Base-by-base conservation (phyloP, 2,888 invertebrate species). In the Pegoplata infirma region DNA sequence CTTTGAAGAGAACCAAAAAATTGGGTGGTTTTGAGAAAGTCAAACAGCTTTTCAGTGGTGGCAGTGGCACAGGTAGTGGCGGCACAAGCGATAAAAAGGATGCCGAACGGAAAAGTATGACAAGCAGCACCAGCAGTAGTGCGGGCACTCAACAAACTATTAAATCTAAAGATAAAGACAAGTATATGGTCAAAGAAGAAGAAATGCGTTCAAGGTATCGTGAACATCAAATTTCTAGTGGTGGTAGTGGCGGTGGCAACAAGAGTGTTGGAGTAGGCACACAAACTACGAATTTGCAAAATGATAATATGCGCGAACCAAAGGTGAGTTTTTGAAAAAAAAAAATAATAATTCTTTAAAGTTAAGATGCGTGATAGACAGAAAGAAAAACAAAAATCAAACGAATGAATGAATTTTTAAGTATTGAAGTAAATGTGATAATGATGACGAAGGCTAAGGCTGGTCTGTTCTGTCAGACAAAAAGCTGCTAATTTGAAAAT, bases 11-110 rank as follows among this genome's bases (percentile, higher is more conserved):
- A 17, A 89, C 91, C 71, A 94, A 94, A 88, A 94, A 93, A 86
- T 90, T 92, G 83, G 93, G 94, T 88, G 92, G 94, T 84, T 91
- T 94, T 83, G 94, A 94, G 89, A 94, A 93, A 91, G 94, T 94
- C 82, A 95, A 94, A 86, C 94, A 94, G 88, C 91, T 95, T 84
- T 95, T 95, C 90, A 93, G 92, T 84, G 91, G 93, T 86, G 90
- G 80, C 53, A 64, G 51, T 4, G 74, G 59, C 40, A 78, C 83
- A 3, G 78, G 93, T n/a, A n/a, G n/a, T 87, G 92, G 92, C 88
- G 91, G 83, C 64, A 84, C 84, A 77, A 84, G 83, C 25, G 85
- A 79, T 75, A 86, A 85, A 80, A 87, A 87, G 56, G 82, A 86
- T 17, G 55, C 36, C 1, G 79, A 79, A 63, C 61, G 79, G n/a